A percentile compares a stretch with the other conserved stretches of the same genome.
Conservation (phyloP, 1,140 invertebrate genomes). For the Lethrus apterus region DNA sequence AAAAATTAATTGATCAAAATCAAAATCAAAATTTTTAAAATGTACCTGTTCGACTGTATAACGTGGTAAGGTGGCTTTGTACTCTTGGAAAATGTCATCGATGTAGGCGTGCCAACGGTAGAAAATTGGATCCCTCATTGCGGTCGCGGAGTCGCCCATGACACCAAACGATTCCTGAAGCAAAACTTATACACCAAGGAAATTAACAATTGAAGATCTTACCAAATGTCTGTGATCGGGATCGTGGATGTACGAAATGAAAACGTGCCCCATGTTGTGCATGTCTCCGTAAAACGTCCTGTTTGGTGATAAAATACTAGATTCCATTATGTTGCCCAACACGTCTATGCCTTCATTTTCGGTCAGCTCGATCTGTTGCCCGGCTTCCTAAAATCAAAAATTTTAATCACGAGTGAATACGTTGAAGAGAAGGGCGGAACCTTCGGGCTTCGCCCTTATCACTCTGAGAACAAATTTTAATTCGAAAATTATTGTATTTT, state of each 20-base stretch:
- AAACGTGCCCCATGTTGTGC: conserved; percentile 53
- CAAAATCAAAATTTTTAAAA: too few relatives aligned
- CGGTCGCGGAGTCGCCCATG: conserved; percentile 53
- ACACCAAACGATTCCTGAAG: conserved; percentile 53
- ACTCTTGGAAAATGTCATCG: conserved; percentile 47
- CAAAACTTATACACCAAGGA: background rate
- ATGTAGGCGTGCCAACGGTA: conserved; percentile 73
- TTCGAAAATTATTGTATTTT: too few relatives aligned
- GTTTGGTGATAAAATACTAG: conserved; percentile 38
- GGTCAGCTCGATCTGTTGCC: conserved; percentile 27
- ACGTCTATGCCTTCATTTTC: conserved; percentile 43
- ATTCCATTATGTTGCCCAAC: conserved; percentile 44
- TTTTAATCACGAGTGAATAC: too few relatives aligned
- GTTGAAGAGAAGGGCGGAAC: too few relatives aligned
- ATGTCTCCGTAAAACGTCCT: conserved; percentile 48
- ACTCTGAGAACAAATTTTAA: too few relatives aligned
- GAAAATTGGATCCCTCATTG: conserved; percentile 48
- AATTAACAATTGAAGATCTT: conserved; percentile 17
- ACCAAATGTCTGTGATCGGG: conserved; percentile 48
- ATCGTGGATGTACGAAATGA: conserved; percentile 49
- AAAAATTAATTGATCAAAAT: too few relatives aligned
- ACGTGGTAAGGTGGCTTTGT: conserved; percentile 36
- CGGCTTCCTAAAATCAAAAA: conserved; percentile 20
- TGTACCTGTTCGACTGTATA: conserved; percentile 41
- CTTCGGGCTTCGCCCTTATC: too few relatives aligned